These are phyloP conservation scores for Microchirus variegatus DNA, from an alignment of 2,797 vertebrate species.

Conservation along the genomic window DNA sequence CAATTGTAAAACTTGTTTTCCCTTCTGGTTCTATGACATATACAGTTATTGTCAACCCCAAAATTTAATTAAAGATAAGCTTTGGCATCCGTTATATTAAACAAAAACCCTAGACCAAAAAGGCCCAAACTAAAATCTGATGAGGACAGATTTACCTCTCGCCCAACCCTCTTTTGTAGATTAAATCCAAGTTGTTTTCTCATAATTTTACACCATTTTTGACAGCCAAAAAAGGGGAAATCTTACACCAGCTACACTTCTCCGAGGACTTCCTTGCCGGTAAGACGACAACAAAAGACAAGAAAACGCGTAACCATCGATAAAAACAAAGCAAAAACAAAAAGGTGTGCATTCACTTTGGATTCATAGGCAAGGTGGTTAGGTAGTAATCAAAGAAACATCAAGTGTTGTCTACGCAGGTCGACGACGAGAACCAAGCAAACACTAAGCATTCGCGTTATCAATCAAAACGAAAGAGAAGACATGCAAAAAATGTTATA, in stretches of 20 bases:
- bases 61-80: neutral
- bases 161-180: neutral
- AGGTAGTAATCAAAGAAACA: constrained; percentile 67
- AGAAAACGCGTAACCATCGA: constrained; percentile 25
- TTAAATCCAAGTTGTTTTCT: neutral
- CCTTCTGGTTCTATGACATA: neutral
- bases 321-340: constrained; percentile 26
- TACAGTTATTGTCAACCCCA: too few relatives aligned
- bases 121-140: too few relatives aligned
- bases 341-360: constrained; percentile 51
- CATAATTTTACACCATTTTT: too few relatives aligned
- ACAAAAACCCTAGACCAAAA: too few relatives aligned
- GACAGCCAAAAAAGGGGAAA: constrained; percentile 7
- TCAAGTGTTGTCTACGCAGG: constrained; percentile 59
- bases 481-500: constrained; percentile 84
- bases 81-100: neutral
- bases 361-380: constrained; percentile 45
- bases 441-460: constrained; percentile 82
- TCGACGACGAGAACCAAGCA: constrained; percentile 78
- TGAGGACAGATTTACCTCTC: too few relatives aligned
- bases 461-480: constrained; percentile 81
- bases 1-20: too few relatives aligned
- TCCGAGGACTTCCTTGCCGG: constrained; percentile 7
- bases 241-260: neutral
- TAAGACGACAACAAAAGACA: constrained; percentile 40